Base-by-base conservation (phyloP, 2,113 vertebrate genomes). In the Himantopus leucocephalus region DNA sequence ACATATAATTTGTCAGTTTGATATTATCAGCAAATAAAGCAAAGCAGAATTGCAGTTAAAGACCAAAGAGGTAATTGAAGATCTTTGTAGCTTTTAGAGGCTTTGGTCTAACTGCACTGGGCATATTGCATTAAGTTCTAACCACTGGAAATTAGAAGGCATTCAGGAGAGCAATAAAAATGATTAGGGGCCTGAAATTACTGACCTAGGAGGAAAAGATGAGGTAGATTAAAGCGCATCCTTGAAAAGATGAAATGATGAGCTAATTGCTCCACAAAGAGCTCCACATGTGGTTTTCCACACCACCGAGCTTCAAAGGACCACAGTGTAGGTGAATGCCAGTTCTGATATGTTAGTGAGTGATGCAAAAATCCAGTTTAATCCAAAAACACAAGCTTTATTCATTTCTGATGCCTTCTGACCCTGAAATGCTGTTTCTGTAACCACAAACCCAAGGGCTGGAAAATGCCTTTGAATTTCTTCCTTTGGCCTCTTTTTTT, bases 131-230 rank as follows among this genome's bases (percentile, higher is more conserved):
- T 67, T 77, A 92, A 72, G 26, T 91, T 71, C 37, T 75, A 81
- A 78, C 78, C 90, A 39, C 75, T 91, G 76, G 72, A 94, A 93
- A 93, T 92, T 87, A 91, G 50, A 87, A 96, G 47, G 52, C 52
- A 67, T 95, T 92, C 88, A 92, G 23, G 27, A 94, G 68, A 94
- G 52, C 85, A 93, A 84, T 94, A 94, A 90, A 96, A 93, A 86
- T 80, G 5, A 93, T 94, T 55, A 80, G 63, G 19, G 41, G 30
- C 32, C 43, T 83, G 78, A 85, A 88, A 84, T 86, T 62, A 94
- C 64, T 92, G 85, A 88, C 90, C 92, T 86, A 71, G 43, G 75
- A 93, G 84, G 64, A 88, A 78, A 94, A 80, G 34, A 94, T 68
- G 60, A 88, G 35, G 23, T 78, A 86, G 14, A 17, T 91, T 85